Evolutionary conservation across 2,888 invertebrate genomes (phyloP).

Genomic region (Stenolophus ochropezus): DNA sequence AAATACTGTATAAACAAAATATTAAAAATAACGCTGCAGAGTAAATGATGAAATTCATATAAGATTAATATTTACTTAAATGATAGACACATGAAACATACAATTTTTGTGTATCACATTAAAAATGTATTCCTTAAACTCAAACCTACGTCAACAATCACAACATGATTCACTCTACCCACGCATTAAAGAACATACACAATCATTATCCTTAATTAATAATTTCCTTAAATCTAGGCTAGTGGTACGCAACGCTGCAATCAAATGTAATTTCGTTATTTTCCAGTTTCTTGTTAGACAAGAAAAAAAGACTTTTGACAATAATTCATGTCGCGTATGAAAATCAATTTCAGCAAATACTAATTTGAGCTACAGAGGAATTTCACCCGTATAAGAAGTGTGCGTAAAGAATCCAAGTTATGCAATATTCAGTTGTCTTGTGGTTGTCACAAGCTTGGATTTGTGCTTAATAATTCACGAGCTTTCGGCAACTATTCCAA

Average conservation of each 20-base stretch:
- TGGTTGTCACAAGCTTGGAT: conserved; percentile 56
- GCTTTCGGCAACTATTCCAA: conserved; percentile 39
- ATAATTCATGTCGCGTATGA: conserved; percentile 47
- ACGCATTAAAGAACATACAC: conserved; percentile 14
- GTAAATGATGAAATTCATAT: no score
- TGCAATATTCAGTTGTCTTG: conserved; percentile 55
- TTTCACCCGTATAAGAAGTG: conserved; percentile 19
- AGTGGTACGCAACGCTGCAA: conserved; percentile 31
- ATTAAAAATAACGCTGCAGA: no score
- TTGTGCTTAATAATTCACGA: conserved; percentile 52
- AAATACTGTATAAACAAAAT: no score
- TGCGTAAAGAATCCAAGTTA: conserved; percentile 38
- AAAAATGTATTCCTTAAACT: neutral
- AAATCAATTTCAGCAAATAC: conserved; percentile 59
- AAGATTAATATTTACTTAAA: neutral
- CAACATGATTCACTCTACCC: neutral
- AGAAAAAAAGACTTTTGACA: conserved; percentile 40
- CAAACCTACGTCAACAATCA: neutral
- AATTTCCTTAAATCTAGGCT: conserved; percentile 50
- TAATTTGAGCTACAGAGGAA: conserved; percentile 24
- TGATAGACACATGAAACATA: neutral
- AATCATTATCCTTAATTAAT: conserved; percentile 53
- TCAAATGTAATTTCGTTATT: conserved; percentile 55
- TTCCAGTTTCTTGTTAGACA: neutral
- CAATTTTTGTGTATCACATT: neutral